A percentile compares a stretch with the other conserved stretches of the same genome.
Conservation (phyloP, 2,888 invertebrate species). For the Parnassius mnemosyne region DNA sequence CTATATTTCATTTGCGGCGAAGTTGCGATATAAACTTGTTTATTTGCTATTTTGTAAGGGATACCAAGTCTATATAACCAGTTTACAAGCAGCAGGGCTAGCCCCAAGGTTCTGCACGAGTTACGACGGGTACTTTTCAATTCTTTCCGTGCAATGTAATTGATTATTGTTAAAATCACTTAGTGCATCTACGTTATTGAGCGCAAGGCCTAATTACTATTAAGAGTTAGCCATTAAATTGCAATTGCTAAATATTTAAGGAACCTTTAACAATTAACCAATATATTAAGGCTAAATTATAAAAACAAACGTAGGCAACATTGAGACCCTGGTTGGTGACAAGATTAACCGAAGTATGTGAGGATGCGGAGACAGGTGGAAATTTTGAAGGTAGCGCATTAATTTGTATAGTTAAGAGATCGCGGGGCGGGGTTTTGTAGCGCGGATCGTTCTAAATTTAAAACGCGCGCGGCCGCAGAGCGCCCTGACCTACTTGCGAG, state of each 20-base stretch:
- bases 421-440: slow-evolving; percentile 72
- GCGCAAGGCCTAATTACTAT: slow-evolving; percentile 9
- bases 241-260: neutral
- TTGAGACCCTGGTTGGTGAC: neutral
- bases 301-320: neutral
- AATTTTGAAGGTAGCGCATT: slow-evolving; percentile 54
- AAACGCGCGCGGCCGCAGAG: slow-evolving; percentile 77
- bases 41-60: slow-evolving; percentile 28
- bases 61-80: slow-evolving; percentile 27
- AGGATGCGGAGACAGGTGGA: slow-evolving; percentile 36
- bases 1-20: slow-evolving; percentile 18
- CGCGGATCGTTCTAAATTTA: slow-evolving; percentile 79
- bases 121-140: slow-evolving; percentile 21
- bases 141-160: slow-evolving; percentile 20
- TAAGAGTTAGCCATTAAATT: neutral
- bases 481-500: slow-evolving; percentile 79
- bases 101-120: slow-evolving; percentile 24
- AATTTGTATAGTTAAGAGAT: slow-evolving; percentile 62
- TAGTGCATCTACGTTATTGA: slow-evolving; percentile 4
- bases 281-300: no score
- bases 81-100: slow-evolving; percentile 26
- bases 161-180: slow-evolving; percentile 8
- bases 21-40: slow-evolving; percentile 27
- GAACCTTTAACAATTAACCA: no score
- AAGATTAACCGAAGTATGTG: neutral